Conservation (phyloP, 2,888 invertebrate species). For the Caenorhabditis becei region DNA sequence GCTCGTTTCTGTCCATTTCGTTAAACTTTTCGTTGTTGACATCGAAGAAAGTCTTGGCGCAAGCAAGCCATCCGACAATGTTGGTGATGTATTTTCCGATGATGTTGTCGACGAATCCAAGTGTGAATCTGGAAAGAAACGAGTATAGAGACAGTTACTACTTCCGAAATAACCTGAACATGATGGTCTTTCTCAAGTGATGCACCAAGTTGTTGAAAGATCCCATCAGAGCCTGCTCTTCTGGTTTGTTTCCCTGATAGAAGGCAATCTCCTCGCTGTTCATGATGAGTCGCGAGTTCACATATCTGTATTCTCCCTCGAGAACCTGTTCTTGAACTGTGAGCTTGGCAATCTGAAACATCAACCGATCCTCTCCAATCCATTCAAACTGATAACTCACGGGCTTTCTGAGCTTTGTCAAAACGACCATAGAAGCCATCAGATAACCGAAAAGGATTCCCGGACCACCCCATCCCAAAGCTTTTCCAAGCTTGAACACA, state of each 20-base stretch:
- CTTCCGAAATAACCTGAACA: conserved; percentile 69
- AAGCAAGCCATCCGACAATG: conserved; percentile 89
- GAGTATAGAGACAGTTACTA: conserved; percentile 32
- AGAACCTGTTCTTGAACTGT: conserved; percentile 95
- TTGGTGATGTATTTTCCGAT: conserved; percentile 97
- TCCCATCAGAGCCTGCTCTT: conserved; percentile 90
- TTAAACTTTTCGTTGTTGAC: conserved; percentile 87
- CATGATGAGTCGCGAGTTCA: conserved; percentile 95
- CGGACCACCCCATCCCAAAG: conserved; percentile 92
- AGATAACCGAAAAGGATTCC: conserved; percentile 91
- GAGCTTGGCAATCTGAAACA: conserved; percentile 85
- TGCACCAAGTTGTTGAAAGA: conserved; percentile 90
- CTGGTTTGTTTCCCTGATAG: conserved; percentile 85
- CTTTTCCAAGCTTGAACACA: conserved; percentile 90
- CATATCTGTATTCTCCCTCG: conserved; percentile 97
- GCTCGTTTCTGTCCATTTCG: conserved; percentile 88
- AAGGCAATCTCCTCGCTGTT: conserved; percentile 94
- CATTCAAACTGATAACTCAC: conserved; percentile 43
- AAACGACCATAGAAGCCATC: conserved; percentile 89
- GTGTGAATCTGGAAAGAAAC: conserved; percentile 82
- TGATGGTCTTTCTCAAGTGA: conserved; percentile 75
- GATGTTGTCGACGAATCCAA: conserved; percentile 96
- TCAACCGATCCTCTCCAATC: neutral
- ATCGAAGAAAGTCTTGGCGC: conserved; percentile 92
- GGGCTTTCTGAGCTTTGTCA: conserved; percentile 85